phyloP scores from a whole-genome alignment of 35 echinoderm and acorn worm species.

The Lytechinus pictus region DNA sequence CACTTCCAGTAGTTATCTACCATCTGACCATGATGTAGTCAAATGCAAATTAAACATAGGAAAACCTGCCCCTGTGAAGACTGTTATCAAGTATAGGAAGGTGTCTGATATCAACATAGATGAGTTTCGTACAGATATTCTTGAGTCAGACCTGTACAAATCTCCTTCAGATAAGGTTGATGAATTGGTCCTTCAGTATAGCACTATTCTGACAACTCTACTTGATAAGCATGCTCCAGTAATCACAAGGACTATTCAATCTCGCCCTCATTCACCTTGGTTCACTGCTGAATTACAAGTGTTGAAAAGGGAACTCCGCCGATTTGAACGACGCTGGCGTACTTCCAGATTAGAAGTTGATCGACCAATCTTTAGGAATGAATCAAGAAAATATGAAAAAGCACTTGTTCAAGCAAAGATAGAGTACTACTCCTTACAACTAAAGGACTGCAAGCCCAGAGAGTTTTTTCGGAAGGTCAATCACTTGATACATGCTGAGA shows the following conservation, averaged over 20 bases:
- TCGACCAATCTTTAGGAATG: slow-evolving; percentile 30
- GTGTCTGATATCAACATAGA: neutral
- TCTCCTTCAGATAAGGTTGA: neutral
- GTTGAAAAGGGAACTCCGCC: too few species aligned
- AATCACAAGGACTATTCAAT: slow-evolving; percentile 44
- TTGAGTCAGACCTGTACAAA: slow-evolving; percentile 38
- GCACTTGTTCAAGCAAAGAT: neutral
- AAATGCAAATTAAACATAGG: neutral
- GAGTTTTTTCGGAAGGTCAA: neutral
- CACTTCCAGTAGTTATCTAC: slow-evolving; percentile 10
- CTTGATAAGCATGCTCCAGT: slow-evolving; percentile 57
- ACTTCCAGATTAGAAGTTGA: slow-evolving; percentile 61
- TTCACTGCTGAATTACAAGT: too few species aligned
- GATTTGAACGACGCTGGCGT: slow-evolving; percentile 55
- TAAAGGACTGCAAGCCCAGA: neutral
- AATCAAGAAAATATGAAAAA: slow-evolving; percentile 37
- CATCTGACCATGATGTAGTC: slow-evolving; percentile 42
- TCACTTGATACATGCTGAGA: too few species aligned
- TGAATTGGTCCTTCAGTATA: slow-evolving; percentile 27
- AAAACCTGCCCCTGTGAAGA: slow-evolving; percentile 47
- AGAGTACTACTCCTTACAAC: neutral
- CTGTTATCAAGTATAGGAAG: slow-evolving; percentile 26
- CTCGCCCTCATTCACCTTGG: slow-evolving; percentile 52
- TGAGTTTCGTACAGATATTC: slow-evolving; percentile 36
- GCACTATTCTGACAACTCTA: too few species aligned